Base-by-base conservation (phyloP, 2,888 invertebrate genomes). In the Nomada fabriciana region DNA sequence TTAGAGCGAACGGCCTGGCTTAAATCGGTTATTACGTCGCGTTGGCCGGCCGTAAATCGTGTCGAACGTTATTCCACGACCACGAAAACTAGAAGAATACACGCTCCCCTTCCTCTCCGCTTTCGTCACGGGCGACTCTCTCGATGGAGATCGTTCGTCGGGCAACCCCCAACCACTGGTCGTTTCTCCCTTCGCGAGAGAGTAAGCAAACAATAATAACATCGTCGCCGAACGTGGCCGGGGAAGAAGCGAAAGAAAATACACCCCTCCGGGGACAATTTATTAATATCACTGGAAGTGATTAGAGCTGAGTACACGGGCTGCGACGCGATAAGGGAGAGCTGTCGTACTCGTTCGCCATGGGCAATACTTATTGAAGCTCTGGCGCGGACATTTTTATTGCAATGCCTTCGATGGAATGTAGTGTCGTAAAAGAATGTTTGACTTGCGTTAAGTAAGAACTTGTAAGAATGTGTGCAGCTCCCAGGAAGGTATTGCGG, bases 1-100 rank as follows among this genome's bases (percentile, higher is more conserved):
- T 89, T 87, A 90, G 87, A 78, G 76, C 80, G 71, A 69, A 59
- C 72, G 75, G 80, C 76, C 71, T 68, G 82, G 83, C 87, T 89
- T 85, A 84, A 87, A 90, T 89, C 85, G 90, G 88, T 89, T 89
- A 88, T 88, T 90, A 87, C 89, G 83, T 86, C 82, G 86, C 85
- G 84, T 82, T 86, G 83, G 82, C 77, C 82, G 81, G 76, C 77
- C 86, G 84, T 89, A 89, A 89, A 89, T 89, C 89, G 86, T 84
- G 85, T 88, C 89, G 72, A 50, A 74, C 81, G 82, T 72, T 73
- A 76, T 77, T 83, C 75, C 77, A 69, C 76, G 60, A 50, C 29
- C 76, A 52, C 60, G 74, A 82, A 64, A 83, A 82, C 87, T 72
- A 68, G 67, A 64, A 59, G 73, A 83, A 77, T 70, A 64, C 64